Conservation (phyloP, 2,113 vertebrate species). For the Brachypodius melanocephalos region DNA sequence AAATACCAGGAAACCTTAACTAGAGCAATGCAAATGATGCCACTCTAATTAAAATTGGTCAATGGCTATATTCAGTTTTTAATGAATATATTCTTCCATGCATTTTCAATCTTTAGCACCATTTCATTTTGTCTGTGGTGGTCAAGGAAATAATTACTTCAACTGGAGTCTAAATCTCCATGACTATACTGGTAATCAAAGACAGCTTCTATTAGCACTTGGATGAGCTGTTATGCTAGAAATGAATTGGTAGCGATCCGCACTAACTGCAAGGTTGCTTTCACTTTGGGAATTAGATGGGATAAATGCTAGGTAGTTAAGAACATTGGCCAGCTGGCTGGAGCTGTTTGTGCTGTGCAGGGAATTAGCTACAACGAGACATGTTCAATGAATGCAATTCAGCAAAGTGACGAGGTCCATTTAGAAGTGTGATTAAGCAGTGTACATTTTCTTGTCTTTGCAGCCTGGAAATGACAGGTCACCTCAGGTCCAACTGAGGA, state of each 20-base stretch:
- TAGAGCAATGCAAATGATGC: background rate
- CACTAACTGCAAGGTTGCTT: conserved; percentile 11
- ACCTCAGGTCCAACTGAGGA: background rate
- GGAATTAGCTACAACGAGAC: background rate
- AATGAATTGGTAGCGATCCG: background rate
- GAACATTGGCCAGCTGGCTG: conserved; percentile 9
- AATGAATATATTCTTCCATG: conserved; percentile 34
- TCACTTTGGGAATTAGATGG: background rate
- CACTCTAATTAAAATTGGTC: conserved; percentile 21
- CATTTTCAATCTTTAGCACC: conserved; percentile 18
- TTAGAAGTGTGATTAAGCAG: background rate
- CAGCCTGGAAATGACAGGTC: background rate
- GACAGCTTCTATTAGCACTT: conserved; percentile 17
- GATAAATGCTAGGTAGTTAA: background rate
- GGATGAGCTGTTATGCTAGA: conserved; percentile 25
- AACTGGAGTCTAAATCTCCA: background rate
- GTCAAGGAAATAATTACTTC: conserved; percentile 50
- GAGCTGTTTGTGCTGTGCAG: background rate
- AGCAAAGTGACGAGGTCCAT: background rate
- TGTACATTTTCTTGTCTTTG: background rate
- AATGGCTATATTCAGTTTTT: conserved; percentile 25
- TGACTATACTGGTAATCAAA: conserved; percentile 28
- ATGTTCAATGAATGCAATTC: background rate
- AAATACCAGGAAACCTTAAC: background rate
- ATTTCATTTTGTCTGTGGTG: conserved; percentile 15